phyloP scores from a whole-genome alignment of 2,888 invertebrate genomes.

The Meteorus colon region DNA sequence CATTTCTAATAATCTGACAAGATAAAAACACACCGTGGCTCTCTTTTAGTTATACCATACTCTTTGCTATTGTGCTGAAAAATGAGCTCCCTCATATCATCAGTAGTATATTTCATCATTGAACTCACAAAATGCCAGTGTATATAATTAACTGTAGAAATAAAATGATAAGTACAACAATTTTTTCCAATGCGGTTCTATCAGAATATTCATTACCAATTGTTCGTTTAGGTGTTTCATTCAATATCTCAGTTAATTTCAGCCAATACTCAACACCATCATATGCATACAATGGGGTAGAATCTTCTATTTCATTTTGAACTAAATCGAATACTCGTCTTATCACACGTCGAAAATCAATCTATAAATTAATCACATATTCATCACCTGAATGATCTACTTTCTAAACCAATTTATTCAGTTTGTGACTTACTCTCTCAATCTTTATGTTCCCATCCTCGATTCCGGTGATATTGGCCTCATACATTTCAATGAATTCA shows the following conservation, averaged over 20 bases:
- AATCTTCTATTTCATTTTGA: constrained; percentile 25
- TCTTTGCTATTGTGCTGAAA: constrained; percentile 23
- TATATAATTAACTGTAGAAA: constrained; percentile 46
- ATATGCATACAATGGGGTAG: neutral
- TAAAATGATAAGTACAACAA: neutral
- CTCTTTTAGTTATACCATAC: constrained; percentile 30
- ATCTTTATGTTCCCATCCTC: neutral
- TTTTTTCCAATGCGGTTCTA: no score
- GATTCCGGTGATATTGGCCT: neutral
- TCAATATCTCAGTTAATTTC: constrained; percentile 30
- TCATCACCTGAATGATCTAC: neutral
- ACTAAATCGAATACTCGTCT: constrained; percentile 26
- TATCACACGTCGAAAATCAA: constrained; percentile 23
- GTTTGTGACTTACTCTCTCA: neutral
- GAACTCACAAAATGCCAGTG: constrained; percentile 49
- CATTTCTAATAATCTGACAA: neutral
- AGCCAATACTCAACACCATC: constrained; percentile 5
- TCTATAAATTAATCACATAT: neutral
- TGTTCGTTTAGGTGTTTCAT: constrained; percentile 38
- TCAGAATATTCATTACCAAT: constrained; percentile 33
- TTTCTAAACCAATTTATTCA: neutral
- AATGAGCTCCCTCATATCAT: constrained; percentile 37
- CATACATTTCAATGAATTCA: constrained; percentile 17
- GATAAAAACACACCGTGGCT: constrained; percentile 42
- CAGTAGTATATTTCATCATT: constrained; percentile 45